phyloP scores from a whole-genome alignment of 2,113 vertebrate species.

The Paralichthys olivaceus region DNA sequence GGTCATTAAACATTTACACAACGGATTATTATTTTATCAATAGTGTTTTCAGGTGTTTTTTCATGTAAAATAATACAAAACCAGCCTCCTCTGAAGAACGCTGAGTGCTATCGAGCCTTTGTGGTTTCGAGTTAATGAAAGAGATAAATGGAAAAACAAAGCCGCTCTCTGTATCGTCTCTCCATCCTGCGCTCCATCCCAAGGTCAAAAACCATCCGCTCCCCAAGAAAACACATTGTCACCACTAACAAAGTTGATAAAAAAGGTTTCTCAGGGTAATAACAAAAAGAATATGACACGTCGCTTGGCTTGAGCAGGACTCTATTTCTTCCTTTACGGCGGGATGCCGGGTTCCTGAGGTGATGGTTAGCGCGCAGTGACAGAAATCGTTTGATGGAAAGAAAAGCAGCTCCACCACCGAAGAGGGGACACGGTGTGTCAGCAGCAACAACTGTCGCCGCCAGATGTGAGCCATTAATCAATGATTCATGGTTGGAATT shows the following conservation, averaged over 20 bases:
- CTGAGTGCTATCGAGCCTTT: no score
- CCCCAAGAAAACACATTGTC: no score
- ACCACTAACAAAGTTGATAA: background rate
- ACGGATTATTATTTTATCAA: no score
- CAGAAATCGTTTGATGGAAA: slow-evolving; percentile 54
- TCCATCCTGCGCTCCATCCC: no score
- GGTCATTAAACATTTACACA: no score
- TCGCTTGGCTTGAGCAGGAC: background rate
- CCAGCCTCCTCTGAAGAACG: no score
- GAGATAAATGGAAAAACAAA: no score
- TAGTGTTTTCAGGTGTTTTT: no score
- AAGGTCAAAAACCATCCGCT: no score
- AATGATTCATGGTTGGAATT: slow-evolving; percentile 67
- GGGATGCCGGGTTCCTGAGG: background rate
- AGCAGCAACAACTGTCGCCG: slow-evolving; percentile 42
- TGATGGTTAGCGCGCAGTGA: background rate
- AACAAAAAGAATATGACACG: background rate
- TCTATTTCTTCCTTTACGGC: background rate
- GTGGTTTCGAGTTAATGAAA: no score
- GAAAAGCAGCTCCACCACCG: slow-evolving; percentile 36
- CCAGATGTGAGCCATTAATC: slow-evolving; percentile 54
- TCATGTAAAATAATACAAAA: no score
- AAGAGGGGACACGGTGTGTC: slow-evolving; percentile 38
- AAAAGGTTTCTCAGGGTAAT: background rate
- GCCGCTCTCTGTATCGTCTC: no score